Base-by-base conservation (phyloP, 2,113 vertebrate species). In the Eublepharis macularius region DNA sequence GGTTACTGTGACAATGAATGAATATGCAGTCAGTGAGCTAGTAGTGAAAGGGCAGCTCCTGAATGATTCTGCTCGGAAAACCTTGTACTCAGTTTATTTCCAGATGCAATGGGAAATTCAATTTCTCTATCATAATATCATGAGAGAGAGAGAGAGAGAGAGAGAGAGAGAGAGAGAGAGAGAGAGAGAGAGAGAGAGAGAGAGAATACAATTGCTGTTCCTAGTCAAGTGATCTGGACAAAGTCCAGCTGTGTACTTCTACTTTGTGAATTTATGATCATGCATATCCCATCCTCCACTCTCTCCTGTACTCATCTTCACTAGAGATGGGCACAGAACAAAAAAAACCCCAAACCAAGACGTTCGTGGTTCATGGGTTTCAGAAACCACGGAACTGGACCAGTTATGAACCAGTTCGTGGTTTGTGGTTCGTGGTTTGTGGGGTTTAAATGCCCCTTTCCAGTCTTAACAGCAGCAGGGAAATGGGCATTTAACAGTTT, bases 71-170 rank as follows among this genome's bases (percentile, higher is more conserved):
- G 1, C 24, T 51, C 29, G 70, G 0, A 1, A 8, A 80, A 47
- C 13, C 6, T 3, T 0, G 0, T 70, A 45, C 57, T 57, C 36
- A 45, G 43, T 74, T 78, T 81, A 26, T 83, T 92, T 91, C 36
- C 1, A 43, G 83, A 85, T 86, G 68, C 68, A 69, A 63, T 45
- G 83, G 51, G n/a, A 92, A 84, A 43, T 65, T 69, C 76, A 76
- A 1, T 17, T 85, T 80, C 69, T 39, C 54, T 54, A 14, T 69
- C 66, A n/a, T 69, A 85, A 80, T 80, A 69, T n/a, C n/a, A n/a
- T n/a, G 70, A 32, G 57, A 79, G 49, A 72, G 72, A 85, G 47
- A 70, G 49, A 39, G 43, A 69, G 70, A 32, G 57, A 79, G 49
- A 72, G 72, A 85, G 47, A 70, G 49, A 39, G 43, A 75, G 60